phyloP scores from a whole-genome alignment of 2,113 vertebrate genomes.

The Stegostoma tigrinum region DNA sequence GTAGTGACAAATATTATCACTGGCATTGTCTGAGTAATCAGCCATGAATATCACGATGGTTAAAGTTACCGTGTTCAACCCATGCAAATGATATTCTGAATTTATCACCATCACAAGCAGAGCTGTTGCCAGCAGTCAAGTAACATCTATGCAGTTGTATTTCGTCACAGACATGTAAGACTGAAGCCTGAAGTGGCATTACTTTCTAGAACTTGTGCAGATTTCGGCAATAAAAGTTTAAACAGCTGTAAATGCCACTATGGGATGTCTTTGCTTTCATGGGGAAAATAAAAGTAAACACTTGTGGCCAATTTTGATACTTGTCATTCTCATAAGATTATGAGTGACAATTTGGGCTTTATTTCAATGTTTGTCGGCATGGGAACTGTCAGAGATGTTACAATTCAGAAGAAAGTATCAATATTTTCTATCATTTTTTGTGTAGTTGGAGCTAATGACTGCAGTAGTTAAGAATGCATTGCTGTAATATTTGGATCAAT shows the following conservation, averaged over 20 bases:
- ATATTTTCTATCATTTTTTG: not conserved
- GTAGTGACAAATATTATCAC: not conserved
- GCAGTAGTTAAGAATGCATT: not conserved
- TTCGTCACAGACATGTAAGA: constrained; percentile 18
- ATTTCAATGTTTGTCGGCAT: not conserved
- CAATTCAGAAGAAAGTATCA: not conserved
- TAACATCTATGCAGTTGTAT: constrained; percentile 25
- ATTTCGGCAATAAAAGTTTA: not conserved
- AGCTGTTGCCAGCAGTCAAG: not conserved
- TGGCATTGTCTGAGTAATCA: not conserved
- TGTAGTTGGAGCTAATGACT: not conserved
- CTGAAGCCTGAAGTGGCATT: constrained; percentile 14
- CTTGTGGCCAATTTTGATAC: not conserved
- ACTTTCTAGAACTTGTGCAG: not conserved
- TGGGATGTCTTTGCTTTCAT: not conserved
- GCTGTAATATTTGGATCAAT: not conserved
- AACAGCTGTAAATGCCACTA: not conserved
- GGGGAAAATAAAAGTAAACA: too few relatives aligned
- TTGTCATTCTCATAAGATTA: not conserved
- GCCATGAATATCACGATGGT: not conserved
- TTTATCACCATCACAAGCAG: not conserved
- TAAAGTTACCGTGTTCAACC: not conserved
- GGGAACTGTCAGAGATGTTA: not conserved
- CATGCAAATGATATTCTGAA: not conserved
- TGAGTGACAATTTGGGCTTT: not conserved